Evolutionary conservation across 2,888 invertebrate species (phyloP).

Genomic region (Rhimphoctona megacephalus): DNA sequence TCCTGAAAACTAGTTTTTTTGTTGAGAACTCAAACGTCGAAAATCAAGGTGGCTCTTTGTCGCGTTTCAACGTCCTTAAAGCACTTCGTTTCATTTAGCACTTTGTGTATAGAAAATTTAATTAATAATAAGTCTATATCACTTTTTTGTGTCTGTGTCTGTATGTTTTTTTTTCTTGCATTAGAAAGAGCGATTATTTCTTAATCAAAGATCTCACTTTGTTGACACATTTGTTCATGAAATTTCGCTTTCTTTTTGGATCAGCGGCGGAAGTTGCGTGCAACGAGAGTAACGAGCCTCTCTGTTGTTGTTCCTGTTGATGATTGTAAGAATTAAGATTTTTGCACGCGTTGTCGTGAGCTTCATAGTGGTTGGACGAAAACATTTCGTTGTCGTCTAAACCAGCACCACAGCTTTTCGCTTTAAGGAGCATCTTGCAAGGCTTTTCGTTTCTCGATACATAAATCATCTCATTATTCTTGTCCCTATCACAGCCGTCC

Average conservation of each 20-base stretch:
- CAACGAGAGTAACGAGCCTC: conserved; percentile 87
- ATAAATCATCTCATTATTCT: conserved; percentile 41
- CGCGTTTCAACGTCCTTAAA: conserved; percentile 8
- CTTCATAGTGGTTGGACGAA: conserved; percentile 76
- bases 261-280: conserved; percentile 86
- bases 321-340: conserved; percentile 9
- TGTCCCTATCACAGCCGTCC: conserved; percentile 68
- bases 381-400: conserved; percentile 77
- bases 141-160: conserved; percentile 45
- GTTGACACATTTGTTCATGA: conserved; percentile 89
- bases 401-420: conserved; percentile 82
- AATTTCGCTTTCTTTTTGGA: conserved; percentile 91
- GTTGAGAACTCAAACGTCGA: not conserved
- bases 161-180: conserved; percentile 1
- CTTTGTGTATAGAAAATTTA: conserved; percentile 58
- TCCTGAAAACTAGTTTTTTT: not conserved
- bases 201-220: conserved; percentile 82
- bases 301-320: conserved; percentile 71
- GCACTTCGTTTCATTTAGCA: conserved; percentile 28
- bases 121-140: conserved; percentile 67
- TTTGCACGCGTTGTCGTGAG: conserved; percentile 63
- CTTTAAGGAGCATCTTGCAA: conserved; percentile 75
- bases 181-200: conserved; percentile 72
- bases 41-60: not conserved
- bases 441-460: conserved; percentile 68